Evolutionary conservation across 1,140 invertebrate species (phyloP).

Genomic region (Drosophila parvula): DNA sequence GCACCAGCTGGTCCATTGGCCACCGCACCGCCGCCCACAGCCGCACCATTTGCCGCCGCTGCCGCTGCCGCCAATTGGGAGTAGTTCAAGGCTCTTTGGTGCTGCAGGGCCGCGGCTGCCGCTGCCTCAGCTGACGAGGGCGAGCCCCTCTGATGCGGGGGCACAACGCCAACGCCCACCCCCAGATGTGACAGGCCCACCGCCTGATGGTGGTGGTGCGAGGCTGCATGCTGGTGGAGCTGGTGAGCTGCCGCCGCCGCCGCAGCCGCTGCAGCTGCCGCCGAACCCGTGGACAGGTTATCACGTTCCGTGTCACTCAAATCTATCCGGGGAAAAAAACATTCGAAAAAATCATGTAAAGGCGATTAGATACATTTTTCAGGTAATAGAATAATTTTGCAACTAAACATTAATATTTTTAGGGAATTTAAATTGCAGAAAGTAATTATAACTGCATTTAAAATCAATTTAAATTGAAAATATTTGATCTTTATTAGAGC

Average conservation of each 20-base stretch:
- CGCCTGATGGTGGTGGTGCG: slow-evolving; percentile 61
- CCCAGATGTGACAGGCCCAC: slow-evolving; percentile 74
- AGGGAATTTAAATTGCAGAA: not conserved
- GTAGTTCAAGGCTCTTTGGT: slow-evolving; percentile 89
- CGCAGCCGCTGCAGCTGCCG: slow-evolving; percentile 69
- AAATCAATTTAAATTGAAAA: not conserved
- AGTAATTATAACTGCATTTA: not conserved
- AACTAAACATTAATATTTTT: not conserved
- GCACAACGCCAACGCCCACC: slow-evolving; percentile 46
- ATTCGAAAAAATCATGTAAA: not conserved
- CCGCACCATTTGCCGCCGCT: slow-evolving; percentile 84
- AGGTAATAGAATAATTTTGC: not conserved
- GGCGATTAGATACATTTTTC: not conserved
- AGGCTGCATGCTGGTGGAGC: slow-evolving; percentile 71
- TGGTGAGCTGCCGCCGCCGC: slow-evolving; percentile 67
- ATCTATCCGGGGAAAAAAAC: slow-evolving; percentile 85
- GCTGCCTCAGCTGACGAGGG: slow-evolving; percentile 63
- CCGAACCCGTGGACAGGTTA: slow-evolving; percentile 79
- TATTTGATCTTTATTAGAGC: too few species aligned
- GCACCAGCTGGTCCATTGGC: slow-evolving; percentile 53
- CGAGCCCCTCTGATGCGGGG: slow-evolving; percentile 44
- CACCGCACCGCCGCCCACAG: slow-evolving; percentile 47
- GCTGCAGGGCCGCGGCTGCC: slow-evolving; percentile 84
- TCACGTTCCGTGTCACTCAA: slow-evolving; percentile 83
- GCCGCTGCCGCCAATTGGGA: slow-evolving; percentile 87